These are phyloP conservation scores for Drosophila tani DNA, from an alignment of 1,140 invertebrate species.

Conservation along the genomic window DNA sequence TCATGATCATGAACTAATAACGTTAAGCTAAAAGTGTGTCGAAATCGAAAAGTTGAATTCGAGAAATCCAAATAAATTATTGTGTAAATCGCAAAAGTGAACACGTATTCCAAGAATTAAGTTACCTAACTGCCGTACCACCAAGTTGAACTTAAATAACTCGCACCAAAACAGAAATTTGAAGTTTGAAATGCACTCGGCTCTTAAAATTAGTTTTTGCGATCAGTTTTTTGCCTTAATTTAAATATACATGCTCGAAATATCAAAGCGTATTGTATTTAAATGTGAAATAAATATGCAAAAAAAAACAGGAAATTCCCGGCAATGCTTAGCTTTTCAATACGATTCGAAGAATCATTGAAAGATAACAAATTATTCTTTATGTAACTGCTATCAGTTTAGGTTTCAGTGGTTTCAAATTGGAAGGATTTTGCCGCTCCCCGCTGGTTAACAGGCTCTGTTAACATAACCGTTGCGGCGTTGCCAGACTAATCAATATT, in stretches of 20 bases:
- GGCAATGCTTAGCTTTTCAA: neutral
- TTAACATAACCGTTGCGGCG: neutral
- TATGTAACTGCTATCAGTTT: no score
- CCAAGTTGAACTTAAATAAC: conserved; percentile 50
- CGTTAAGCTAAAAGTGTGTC: conserved; percentile 67
- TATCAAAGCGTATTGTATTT: conserved; percentile 58
- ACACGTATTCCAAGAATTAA: conserved; percentile 69
- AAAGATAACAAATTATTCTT: neutral
- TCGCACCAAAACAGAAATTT: conserved; percentile 53
- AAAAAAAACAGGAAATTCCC: conserved; percentile 8
- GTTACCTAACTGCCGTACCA: conserved; percentile 73
- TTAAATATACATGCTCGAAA: conserved; percentile 60
- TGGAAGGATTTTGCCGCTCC: neutral
- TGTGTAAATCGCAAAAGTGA: conserved; percentile 60
- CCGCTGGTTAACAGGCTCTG: neutral
- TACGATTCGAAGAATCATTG: neutral
- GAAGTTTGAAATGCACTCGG: conserved; percentile 52
- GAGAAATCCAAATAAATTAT: conserved; percentile 72
- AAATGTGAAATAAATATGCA: conserved; percentile 52
- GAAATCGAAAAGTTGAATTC: conserved; percentile 59
- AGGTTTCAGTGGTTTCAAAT: neutral
- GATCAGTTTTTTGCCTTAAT: conserved; percentile 46
- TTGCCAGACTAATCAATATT: neutral
- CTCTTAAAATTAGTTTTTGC: conserved; percentile 34
- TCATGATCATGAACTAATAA: conserved; percentile 51